A percentile compares a stretch with the other conserved stretches of the same genome.
phyloP scores from a whole-genome alignment of 2,888 invertebrate species.

The Drosophila hamatofila region DNA sequence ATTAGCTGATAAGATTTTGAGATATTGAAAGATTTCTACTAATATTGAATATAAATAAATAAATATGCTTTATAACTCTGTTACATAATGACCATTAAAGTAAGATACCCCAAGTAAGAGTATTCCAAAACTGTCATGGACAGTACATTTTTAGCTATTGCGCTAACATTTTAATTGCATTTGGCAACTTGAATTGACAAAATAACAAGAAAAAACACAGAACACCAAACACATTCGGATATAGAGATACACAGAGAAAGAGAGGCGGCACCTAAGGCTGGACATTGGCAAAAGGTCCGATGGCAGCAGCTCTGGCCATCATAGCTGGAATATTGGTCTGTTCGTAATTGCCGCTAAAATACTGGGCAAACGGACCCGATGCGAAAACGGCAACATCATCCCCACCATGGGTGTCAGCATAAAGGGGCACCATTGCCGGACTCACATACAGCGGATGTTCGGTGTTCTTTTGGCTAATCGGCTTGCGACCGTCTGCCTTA shows the following conservation, averaged over 20 bases:
- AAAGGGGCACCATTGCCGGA: constrained; percentile 88
- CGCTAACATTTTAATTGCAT: constrained; percentile 62
- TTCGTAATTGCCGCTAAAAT: constrained; percentile 92
- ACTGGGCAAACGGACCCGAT: constrained; percentile 91
- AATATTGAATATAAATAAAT: too few relatives aligned
- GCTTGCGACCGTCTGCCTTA: constrained; percentile 67
- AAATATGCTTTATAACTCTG: too few relatives aligned
- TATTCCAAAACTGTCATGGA: constrained; percentile 10
- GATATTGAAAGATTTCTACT: too few relatives aligned
- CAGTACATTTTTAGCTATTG: constrained; percentile 48
- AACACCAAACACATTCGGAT: background rate
- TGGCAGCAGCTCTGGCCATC: constrained; percentile 90
- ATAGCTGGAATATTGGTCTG: constrained; percentile 92
- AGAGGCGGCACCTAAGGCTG: background rate
- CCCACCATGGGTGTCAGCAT: constrained; percentile 90
- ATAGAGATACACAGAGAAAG: background rate
- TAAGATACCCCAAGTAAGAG: background rate
- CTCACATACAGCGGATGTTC: constrained; percentile 84
- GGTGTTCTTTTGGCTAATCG: constrained; percentile 65
- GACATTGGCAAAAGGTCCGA: constrained; percentile 86
- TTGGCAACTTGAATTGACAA: constrained; percentile 27
- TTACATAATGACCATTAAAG: background rate
- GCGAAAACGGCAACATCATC: constrained; percentile 93
- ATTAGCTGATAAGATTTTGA: too few relatives aligned
- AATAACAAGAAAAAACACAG: constrained; percentile 1